These are phyloP conservation scores for Cybosia mesomella DNA, from an alignment of 2,888 invertebrate species.

Conservation along the genomic window DNA sequence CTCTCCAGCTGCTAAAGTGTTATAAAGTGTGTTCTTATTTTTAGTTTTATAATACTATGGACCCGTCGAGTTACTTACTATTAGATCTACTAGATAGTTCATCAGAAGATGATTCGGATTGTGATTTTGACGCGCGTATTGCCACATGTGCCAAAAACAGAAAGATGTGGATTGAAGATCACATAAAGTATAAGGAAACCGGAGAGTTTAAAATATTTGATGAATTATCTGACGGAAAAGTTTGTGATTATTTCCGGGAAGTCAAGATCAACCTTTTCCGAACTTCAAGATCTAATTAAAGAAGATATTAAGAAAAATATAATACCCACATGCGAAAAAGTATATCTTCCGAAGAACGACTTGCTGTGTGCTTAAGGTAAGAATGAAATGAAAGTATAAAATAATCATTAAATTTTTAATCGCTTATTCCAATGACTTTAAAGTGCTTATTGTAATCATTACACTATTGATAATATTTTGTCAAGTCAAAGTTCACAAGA, in stretches of 20 bases:
- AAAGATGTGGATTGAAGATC: constrained; percentile 32
- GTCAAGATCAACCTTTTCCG: constrained; percentile 35
- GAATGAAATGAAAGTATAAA: too few species aligned
- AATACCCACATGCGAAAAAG: too few species aligned
- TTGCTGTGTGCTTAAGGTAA: constrained; percentile 36
- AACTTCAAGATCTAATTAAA: constrained; percentile 36
- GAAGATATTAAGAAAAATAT: constrained; percentile 35
- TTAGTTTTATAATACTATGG: too few species aligned
- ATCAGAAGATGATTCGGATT: constrained; percentile 36
- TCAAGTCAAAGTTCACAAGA: constrained; percentile 29
- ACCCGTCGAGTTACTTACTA: too few species aligned
- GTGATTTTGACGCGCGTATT: constrained; percentile 31
- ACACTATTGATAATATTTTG: constrained; percentile 32
- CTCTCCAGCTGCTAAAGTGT: too few species aligned
- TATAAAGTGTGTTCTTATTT: too few species aligned
- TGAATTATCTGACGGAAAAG: constrained; percentile 25
- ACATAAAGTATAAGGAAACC: constrained; percentile 36
- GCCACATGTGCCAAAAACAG: constrained; percentile 33
- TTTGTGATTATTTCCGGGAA: constrained; percentile 34
- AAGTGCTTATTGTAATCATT: constrained; percentile 29
- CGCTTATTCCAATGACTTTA: constrained; percentile 17
- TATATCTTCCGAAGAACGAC: constrained; percentile 34
- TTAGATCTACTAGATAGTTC: constrained; percentile 37
- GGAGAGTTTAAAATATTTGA: constrained; percentile 30
- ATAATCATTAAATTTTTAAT: neutral